Evolutionary conservation across 2,113 vertebrate species (phyloP).

Genomic region (Gambusia holbrooki): DNA sequence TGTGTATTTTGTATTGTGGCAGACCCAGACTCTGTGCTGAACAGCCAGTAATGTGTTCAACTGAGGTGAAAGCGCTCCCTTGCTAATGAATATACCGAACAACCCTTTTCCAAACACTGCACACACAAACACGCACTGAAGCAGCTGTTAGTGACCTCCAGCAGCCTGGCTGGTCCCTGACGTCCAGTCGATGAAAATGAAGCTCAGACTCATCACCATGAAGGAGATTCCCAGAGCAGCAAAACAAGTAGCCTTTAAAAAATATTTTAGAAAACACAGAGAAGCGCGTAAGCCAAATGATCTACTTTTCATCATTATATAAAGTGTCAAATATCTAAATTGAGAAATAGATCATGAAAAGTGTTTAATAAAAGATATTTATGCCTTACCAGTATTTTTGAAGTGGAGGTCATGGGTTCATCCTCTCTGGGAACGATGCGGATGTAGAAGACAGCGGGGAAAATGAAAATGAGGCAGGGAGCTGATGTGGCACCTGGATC

Average conservation of each 20-base stretch:
- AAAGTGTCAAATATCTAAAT: not conserved
- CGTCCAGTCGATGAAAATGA: constrained; percentile 95
- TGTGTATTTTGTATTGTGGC: constrained; percentile 13
- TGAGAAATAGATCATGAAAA: not conserved
- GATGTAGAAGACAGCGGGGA: constrained; percentile 97
- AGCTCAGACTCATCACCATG: constrained; percentile 98
- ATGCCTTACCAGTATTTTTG: constrained; percentile 90
- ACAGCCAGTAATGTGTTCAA: constrained; percentile 32
- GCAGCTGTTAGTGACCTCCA: constrained; percentile 87
- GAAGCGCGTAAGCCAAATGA: not conserved
- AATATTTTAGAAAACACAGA: not conserved
- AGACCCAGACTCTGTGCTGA: constrained; percentile 13
- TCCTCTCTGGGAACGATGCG: constrained; percentile 94
- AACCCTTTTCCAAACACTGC: constrained; percentile 1
- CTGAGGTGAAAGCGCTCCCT: constrained; percentile 40
- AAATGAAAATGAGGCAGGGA: constrained; percentile 99
- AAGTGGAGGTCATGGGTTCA: constrained; percentile 86
- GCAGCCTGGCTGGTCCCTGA: constrained; percentile 78
- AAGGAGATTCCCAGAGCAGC: constrained; percentile 89
- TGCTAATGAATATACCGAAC: constrained; percentile 18
- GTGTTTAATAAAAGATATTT: not conserved
- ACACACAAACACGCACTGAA: constrained; percentile 18
- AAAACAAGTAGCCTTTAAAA: constrained; percentile 88
- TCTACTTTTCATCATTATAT: not conserved
- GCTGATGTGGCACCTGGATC: constrained; percentile 94